These are phyloP conservation scores for Heteromyza rotundicornis DNA, from an alignment of 2,888 invertebrate species.

Conservation along the genomic window DNA sequence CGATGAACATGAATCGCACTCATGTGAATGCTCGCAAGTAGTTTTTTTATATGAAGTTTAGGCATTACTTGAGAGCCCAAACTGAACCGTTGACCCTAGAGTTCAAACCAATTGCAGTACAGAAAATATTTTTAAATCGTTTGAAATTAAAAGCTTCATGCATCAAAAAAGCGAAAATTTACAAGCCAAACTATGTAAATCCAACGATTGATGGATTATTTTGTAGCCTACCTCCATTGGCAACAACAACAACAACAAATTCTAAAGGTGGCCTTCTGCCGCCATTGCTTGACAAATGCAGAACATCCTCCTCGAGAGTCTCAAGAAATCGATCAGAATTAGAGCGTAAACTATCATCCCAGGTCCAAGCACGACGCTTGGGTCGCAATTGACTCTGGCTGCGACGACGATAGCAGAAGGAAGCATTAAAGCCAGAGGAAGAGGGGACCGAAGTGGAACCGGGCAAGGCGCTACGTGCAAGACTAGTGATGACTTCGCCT, in stretches of 20 bases:
- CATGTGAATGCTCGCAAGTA: too few species aligned
- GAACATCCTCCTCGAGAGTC: slow-evolving; percentile 56
- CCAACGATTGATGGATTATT: too few species aligned
- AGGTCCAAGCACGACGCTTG: slow-evolving; percentile 55
- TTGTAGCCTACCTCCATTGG: slow-evolving; percentile 34
- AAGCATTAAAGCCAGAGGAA: background rate
- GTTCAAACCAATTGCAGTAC: background rate
- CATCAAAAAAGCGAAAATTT: too few species aligned
- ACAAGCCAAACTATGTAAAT: too few species aligned
- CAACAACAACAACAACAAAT: slow-evolving; percentile 36
- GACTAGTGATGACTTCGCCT: background rate
- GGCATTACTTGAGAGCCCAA: too few species aligned
- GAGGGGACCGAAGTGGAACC: too few species aligned
- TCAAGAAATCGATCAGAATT: slow-evolving; percentile 61
- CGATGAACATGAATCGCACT: too few species aligned
- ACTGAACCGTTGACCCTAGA: too few species aligned
- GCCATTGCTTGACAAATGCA: slow-evolving; percentile 26
- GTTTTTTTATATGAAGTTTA: too few species aligned
- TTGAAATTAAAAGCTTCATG: too few species aligned
- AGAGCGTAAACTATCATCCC: slow-evolving; percentile 61
- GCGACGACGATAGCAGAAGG: slow-evolving; percentile 15
- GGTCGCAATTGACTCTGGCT: slow-evolving; percentile 15
- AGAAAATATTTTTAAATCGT: background rate
- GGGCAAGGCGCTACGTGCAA: too few species aligned
- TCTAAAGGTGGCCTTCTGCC: slow-evolving; percentile 42